These are phyloP conservation scores for Sogatella furcifera DNA, from an alignment of 1,140 invertebrate species.

Conservation along the genomic window DNA sequence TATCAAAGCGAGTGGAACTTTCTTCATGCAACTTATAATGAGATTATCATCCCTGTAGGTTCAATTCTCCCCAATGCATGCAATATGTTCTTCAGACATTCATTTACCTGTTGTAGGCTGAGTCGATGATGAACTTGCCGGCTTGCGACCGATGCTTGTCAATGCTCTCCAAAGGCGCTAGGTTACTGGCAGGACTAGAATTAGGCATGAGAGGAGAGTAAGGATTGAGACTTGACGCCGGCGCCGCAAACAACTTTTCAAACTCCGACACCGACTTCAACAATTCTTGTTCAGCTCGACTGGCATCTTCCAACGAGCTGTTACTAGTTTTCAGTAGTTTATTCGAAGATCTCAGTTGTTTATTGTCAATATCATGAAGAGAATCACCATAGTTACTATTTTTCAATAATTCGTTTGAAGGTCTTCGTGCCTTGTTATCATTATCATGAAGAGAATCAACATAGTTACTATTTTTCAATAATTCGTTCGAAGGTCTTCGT, in stretches of 20 bases:
- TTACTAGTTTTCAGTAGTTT: not conserved
- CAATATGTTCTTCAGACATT: too few species aligned
- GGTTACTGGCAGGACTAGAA: not conserved
- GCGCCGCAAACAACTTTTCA: conserved; percentile 20
- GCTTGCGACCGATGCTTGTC: not conserved
- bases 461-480: too few species aligned
- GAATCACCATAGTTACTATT: not conserved
- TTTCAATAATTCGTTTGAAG: not conserved
- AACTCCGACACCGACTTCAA: conserved; percentile 26
- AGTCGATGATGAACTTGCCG: conserved; percentile 42
- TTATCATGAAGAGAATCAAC: too few species aligned
- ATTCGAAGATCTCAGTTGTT: not conserved
- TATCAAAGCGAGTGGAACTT: too few species aligned
- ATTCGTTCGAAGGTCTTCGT: too few species aligned
- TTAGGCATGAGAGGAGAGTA: conserved; percentile 14
- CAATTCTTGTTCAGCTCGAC: conserved; percentile 23
- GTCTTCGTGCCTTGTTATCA: too few species aligned
- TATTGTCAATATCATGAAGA: too few species aligned
- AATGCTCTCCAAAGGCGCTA: conserved; percentile 4
- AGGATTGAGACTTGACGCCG: conserved; percentile 2
- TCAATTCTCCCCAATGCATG: too few species aligned
- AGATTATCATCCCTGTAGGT: too few species aligned
- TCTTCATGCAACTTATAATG: too few species aligned
- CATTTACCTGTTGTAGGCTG: conserved; percentile 54
- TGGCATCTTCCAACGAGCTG: conserved; percentile 16